Conservation (phyloP, 2,113 vertebrate genomes). For the Coracopsis vasa region DNA sequence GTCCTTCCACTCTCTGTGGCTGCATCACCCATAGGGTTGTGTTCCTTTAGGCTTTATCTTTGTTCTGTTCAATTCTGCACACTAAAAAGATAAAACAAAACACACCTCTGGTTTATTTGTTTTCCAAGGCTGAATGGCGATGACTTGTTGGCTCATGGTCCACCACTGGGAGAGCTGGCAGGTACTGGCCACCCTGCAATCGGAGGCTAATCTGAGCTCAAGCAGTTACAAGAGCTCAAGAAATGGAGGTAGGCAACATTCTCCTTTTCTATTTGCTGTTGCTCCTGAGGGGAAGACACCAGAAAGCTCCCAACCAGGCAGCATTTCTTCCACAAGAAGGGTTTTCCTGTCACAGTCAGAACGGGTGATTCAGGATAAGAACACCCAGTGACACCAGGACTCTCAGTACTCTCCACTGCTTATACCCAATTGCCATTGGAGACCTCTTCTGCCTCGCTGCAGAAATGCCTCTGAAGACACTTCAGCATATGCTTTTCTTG, state of each 20-base stretch:
- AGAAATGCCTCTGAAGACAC: not conserved
- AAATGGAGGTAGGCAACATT: not conserved
- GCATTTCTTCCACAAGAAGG: not conserved
- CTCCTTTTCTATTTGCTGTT: not conserved
- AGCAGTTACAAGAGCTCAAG: not conserved
- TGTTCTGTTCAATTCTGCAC: not conserved
- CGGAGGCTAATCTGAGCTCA: not conserved
- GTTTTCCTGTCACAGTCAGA: not conserved
- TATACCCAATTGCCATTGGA: not conserved
- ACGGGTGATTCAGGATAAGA: not conserved
- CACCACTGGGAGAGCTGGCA: not conserved
- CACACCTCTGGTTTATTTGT: not conserved
- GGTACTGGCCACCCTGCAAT: not conserved
- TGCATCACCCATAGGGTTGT: fast-evolving
- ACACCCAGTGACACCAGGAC: not conserved
- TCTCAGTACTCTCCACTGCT: not conserved
- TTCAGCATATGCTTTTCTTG: not conserved
- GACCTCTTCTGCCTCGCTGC: not conserved
- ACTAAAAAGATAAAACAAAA: not conserved
- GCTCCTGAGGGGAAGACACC: not conserved
- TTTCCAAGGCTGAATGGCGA: not conserved
- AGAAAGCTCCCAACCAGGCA: not conserved
- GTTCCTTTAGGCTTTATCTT: not conserved
- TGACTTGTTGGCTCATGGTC: not conserved
- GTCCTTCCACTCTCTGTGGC: not conserved